Percentiles rank a stretch among this genome's conserved stretches.
phyloP scores from a whole-genome alignment of 2,797 vertebrate genomes.

The Sebastes reedi region DNA sequence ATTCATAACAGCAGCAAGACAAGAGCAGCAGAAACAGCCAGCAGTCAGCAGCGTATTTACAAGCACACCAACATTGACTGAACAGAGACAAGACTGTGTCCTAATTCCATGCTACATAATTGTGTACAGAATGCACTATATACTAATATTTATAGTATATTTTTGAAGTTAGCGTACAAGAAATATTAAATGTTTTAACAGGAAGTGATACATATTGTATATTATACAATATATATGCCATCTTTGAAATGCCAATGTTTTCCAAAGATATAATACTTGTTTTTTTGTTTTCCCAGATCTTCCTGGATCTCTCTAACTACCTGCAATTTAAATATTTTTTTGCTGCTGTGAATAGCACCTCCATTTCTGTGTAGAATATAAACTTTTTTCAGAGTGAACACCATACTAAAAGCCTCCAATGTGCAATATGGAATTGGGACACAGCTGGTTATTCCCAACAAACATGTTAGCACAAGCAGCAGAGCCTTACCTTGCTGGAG shows the following conservation, averaged over 20 bases:
- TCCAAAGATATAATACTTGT: background rate
- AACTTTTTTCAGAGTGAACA: background rate
- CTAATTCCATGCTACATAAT: background rate
- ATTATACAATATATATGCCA: fast-evolving
- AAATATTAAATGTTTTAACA: background rate
- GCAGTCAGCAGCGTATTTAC: background rate
- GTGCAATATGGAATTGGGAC: background rate
- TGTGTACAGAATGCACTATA: too few relatives aligned
- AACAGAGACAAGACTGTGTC: background rate
- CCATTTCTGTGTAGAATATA: too few relatives aligned
- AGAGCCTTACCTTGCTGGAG: background rate
- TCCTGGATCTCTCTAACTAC: too few relatives aligned
- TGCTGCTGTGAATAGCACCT: too few relatives aligned
- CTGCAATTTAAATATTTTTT: fast-evolving
- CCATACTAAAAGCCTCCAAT: background rate
- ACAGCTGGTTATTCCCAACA: background rate
- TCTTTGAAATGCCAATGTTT: background rate
- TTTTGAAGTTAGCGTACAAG: background rate
- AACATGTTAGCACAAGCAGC: background rate
- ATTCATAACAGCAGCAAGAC: background rate
- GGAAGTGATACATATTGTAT: background rate
- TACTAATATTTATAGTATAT: background rate
- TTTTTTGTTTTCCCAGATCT: background rate
- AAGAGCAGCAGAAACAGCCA: background rate
- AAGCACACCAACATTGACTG: background rate